Evolutionary conservation across 2,797 vertebrate species (phyloP).

Genomic region (Meda fulgida): DNA sequence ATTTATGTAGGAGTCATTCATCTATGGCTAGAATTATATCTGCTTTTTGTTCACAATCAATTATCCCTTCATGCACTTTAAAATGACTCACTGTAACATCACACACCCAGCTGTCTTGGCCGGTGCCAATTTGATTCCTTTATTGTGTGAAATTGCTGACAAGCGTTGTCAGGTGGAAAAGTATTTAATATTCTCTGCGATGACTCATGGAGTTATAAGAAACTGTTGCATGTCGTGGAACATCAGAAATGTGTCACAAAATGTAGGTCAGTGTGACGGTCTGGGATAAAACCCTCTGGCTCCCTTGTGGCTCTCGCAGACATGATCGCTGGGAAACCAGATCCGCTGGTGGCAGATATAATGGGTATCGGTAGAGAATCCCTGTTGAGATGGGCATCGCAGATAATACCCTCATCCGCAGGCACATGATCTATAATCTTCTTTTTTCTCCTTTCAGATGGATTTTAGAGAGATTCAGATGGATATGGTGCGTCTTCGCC

Average conservation of each 20-base stretch:
- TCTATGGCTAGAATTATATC: not conserved
- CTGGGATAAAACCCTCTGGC: conserved; percentile 25
- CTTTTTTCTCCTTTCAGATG: not conserved
- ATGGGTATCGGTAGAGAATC: conserved; percentile 4
- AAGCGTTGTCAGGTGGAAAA: not conserved
- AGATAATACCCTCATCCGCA: not conserved
- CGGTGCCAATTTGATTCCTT: not conserved
- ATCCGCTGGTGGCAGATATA: not conserved
- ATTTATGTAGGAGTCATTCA: not conserved
- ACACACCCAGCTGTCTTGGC: not conserved
- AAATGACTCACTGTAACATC: not conserved
- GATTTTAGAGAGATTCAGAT: not conserved
- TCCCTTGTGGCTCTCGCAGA: conserved; percentile 9
- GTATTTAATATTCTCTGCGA: not conserved
- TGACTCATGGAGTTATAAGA: conserved; percentile 43
- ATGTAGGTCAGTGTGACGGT: conserved; percentile 54
- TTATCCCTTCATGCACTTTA: not conserved
- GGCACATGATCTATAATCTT: not conserved
- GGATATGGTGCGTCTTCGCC: not conserved
- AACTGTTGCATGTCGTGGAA: conserved; percentile 9
- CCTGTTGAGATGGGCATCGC: not conserved
- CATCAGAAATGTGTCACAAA: conserved; percentile 37
- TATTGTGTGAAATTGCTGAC: conserved; percentile 29
- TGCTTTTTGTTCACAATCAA: not conserved
- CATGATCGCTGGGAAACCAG: not conserved